Percentiles rank a stretch among this genome's conserved stretches.
Evolutionary conservation across 1,140 invertebrate genomes (phyloP).

Genomic region (Latrodectus geometricus): DNA sequence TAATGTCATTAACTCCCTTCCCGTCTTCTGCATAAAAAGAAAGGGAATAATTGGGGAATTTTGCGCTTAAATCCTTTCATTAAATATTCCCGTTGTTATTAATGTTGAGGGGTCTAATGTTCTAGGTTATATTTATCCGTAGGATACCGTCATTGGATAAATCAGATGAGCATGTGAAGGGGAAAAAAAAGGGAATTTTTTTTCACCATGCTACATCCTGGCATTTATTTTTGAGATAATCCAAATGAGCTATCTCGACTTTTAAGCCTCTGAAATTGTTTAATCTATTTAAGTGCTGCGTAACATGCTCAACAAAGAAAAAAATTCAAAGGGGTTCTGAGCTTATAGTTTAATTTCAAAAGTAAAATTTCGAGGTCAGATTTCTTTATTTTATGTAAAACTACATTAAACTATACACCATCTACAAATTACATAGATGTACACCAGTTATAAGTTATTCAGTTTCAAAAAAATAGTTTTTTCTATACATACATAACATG

Average conservation of each 20-base stretch:
- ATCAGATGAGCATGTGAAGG: not conserved
- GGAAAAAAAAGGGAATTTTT: conserved; percentile 23
- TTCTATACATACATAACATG: too few relatives aligned
- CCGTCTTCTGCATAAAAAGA: conserved; percentile 11
- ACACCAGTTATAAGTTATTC: too few relatives aligned
- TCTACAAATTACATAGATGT: too few relatives aligned
- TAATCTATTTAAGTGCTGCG: conserved; percentile 57
- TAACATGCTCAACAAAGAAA: conserved; percentile 16
- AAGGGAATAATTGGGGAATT: conserved; percentile 31
- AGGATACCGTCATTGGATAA: conserved; percentile 31
- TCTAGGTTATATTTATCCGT: conserved; percentile 37
- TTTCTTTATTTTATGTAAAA: not conserved
- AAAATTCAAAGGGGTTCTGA: not conserved
- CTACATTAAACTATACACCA: too few relatives aligned
- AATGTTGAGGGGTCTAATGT: conserved; percentile 49
- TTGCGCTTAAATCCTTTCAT: conserved; percentile 57
- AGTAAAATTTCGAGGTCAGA: not conserved
- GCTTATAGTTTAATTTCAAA: not conserved
- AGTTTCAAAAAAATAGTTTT: not conserved
- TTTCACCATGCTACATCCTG: not conserved
- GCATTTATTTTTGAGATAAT: conserved; percentile 59
- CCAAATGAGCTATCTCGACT: conserved; percentile 45
- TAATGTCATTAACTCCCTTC: conserved; percentile 58
- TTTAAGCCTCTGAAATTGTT: conserved; percentile 53
- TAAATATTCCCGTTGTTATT: conserved; percentile 61